Percentiles rank a stretch among this genome's conserved stretches.
phyloP scores from a whole-genome alignment of 2,113 vertebrate genomes.

The Eptesicus fuscus region DNA sequence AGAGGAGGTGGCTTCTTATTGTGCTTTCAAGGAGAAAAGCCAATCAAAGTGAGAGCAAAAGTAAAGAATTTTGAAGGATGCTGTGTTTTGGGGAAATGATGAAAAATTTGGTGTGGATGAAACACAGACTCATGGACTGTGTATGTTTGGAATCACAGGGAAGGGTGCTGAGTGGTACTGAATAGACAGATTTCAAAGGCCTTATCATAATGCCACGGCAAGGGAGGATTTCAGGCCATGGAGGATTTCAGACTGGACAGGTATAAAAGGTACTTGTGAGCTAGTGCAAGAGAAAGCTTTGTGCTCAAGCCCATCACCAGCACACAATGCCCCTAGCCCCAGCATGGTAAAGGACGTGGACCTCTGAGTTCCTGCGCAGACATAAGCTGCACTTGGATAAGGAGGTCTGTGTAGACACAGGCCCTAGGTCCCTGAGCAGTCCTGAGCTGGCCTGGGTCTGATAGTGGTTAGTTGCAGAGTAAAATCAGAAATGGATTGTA shows the following conservation, averaged over 20 bases:
- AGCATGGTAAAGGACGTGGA: neutral
- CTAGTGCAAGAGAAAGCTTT: neutral
- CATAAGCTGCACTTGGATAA: neutral
- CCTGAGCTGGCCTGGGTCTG: neutral
- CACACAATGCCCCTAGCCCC: neutral
- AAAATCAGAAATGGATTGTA: neutral
- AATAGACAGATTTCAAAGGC: neutral
- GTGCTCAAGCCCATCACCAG: neutral
- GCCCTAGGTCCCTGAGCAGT: neutral
- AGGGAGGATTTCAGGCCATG: neutral
- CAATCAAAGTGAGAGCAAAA: neutral
- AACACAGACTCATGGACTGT: fast-evolving
- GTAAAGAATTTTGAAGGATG: neutral
- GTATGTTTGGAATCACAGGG: neutral
- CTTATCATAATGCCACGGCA: neutral
- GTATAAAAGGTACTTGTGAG: neutral
- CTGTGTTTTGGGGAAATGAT: neutral
- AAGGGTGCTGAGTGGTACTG: neutral
- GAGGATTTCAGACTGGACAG: neutral
- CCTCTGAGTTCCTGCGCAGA: neutral
- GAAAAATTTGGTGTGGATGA: neutral
- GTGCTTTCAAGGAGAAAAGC: neutral
- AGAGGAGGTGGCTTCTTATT: neutral
- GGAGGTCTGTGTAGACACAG: neutral
- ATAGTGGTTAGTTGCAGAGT: neutral